Conservation (phyloP, 2,888 invertebrate genomes). For the Eurois occulta region DNA sequence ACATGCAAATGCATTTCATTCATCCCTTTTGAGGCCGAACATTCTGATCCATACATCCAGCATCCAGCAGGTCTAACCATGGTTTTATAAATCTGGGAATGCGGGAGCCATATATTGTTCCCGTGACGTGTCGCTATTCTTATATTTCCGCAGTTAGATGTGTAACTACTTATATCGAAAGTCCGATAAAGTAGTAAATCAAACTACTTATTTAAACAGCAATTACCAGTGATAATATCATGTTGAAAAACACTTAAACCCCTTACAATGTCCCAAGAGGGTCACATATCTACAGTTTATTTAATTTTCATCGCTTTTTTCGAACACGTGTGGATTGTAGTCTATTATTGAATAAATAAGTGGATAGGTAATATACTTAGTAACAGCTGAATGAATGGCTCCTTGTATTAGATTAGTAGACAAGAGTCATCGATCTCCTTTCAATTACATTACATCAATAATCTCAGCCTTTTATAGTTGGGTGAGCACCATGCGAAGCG, state of each 20-base stretch:
- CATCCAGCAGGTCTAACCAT: no score
- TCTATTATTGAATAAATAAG: conserved; percentile 35
- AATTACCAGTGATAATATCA: conserved; percentile 11
- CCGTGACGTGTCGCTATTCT: no score
- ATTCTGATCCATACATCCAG: no score
- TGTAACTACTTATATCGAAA: not conserved
- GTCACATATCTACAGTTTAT: not conserved
- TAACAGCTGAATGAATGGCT: conserved; percentile 10
- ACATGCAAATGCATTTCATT: no score
- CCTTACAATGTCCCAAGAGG: not conserved
- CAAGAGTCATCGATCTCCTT: conserved; percentile 40
- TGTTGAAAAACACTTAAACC: conserved; percentile 5
- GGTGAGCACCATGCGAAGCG: conserved; percentile 47
- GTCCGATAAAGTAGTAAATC: not conserved
- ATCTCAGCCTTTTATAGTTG: conserved; percentile 54
- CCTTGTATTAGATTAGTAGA: conserved; percentile 20
- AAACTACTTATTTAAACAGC: conserved; percentile 5
- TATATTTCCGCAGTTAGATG: not conserved
- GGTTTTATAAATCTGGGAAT: no score
- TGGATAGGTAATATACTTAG: conserved; percentile 20
- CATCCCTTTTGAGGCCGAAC: no score
- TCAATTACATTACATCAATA: conserved; percentile 59
- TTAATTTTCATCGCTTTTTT: conserved; percentile 11
- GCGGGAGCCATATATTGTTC: no score
- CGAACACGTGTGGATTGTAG: conserved; percentile 3